Evolutionary conservation across 2,888 invertebrate genomes (phyloP), one percentile per base, ranked within the genome.

Genomic region (Mamestra brassicae): DNA sequence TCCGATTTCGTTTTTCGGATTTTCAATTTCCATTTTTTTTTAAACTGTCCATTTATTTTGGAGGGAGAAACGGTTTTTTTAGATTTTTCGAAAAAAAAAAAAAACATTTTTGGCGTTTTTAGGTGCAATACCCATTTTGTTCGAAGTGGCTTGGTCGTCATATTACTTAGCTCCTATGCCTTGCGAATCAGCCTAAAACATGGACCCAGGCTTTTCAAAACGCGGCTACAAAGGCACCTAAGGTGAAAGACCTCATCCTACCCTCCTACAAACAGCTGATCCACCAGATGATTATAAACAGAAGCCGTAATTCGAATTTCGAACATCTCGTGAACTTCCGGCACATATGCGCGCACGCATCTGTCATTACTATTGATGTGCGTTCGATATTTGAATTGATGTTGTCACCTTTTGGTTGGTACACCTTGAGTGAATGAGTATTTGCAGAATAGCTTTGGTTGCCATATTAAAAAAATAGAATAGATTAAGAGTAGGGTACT

Each of bases 241-340:
- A 38, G 81, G 57, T 78, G 58, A 75, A 80, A 55, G 50, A 80
- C 71, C 64, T 68, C 60, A 6, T 0, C 11, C 17, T 47, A 50
- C 63, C 70, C 72, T 58, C 61, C 42, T 10, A 45, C n/a, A 74
- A 84, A 71, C 85, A 84, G 71, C 81, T 81, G 81, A 83, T 57
- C 83, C 58, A 71, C 79, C 81, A 83, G 81, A 84, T 83, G 81
- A 84, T 78, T 66, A 78, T 74, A 81, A 76, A 81, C 77, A 74
- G 69, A 81, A 83, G 85, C 71, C 81, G 75, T 84, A 84, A 82
- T 84, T 84, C 73, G 36, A 79, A 83, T 83, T 80, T 78, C 71
- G 74, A 82, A 74, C 74, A 80, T 86, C 80, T 87, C 76, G 62
- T 71, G 75, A 67, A 85, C 80, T 87, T 85, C 85, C 85, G 85